phyloP scores from a whole-genome alignment of 2,797 vertebrate genomes.

The Pangasius larnaudii region DNA sequence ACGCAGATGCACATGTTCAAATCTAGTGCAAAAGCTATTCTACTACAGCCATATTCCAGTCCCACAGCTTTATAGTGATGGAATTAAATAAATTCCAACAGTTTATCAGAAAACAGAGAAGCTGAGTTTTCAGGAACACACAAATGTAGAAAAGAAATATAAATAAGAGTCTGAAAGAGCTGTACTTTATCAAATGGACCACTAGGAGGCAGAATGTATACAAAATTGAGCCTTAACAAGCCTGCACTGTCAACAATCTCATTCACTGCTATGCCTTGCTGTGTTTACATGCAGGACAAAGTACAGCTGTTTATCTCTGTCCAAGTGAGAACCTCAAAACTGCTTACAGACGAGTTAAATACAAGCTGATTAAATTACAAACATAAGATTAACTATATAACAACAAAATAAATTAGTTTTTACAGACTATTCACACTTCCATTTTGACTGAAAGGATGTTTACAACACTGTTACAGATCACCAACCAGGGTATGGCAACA shows the following conservation, averaged over 20 bases:
- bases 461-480: not conserved
- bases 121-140: not conserved
- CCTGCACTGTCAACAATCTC: not conserved
- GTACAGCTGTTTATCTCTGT: constrained; percentile 49
- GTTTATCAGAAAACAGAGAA: not conserved
- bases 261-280: not conserved
- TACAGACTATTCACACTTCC: not conserved
- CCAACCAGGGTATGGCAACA: not conserved
- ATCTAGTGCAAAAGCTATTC: constrained; percentile 10
- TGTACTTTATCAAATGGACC: constrained; percentile 55
- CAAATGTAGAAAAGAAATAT: not conserved
- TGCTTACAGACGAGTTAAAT: not conserved
- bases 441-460: constrained; percentile 3
- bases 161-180: not conserved
- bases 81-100: not conserved
- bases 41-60: not conserved
- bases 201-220: constrained; percentile 68
- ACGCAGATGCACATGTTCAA: constrained; percentile 43
- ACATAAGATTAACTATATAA: not conserved
- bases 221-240: constrained; percentile 4
- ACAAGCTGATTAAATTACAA: not conserved
- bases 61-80: not conserved
- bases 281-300: constrained; percentile 56
- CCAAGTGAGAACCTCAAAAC: constrained; percentile 19
- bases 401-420: not conserved